A percentile compares a stretch with the other conserved stretches of the same genome.
phyloP scores from a whole-genome alignment of 2,113 vertebrate genomes.

The Callorhinus ursinus region DNA sequence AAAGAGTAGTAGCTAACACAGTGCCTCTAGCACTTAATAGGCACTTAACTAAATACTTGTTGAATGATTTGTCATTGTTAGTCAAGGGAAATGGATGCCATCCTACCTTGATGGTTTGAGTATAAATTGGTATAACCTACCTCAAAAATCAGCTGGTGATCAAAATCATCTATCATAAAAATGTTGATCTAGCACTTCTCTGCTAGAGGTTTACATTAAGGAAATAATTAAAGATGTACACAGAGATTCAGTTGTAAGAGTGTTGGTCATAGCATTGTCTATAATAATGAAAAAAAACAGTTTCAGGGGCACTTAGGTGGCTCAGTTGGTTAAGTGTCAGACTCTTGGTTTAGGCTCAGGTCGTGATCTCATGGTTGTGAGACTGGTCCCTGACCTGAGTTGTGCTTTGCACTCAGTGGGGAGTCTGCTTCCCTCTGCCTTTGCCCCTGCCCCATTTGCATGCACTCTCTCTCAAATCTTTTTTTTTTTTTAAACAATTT shows the following conservation, averaged over 20 bases:
- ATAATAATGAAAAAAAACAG: not conserved
- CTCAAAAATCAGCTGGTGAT: not conserved
- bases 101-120: not conserved
- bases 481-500: too few species aligned
- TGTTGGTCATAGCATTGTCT: not conserved
- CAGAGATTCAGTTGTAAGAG: not conserved
- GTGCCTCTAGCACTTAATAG: not conserved
- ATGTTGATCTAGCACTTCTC: not conserved
- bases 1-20: not conserved
- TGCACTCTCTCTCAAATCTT: not conserved
- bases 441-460: not conserved
- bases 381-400: not conserved
- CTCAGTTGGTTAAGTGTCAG: not conserved
- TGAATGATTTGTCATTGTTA: not conserved
- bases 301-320: not conserved
- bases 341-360: not conserved
- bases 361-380: not conserved
- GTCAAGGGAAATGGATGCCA: not conserved
- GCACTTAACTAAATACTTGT: not conserved
- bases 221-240: not conserved
- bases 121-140: not conserved
- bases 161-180: not conserved
- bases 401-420: not conserved
- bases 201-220: slow-evolving; percentile 1
- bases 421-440: not conserved